Evolutionary conservation across 2,113 vertebrate species (phyloP).

Genomic region (Antechinus stuartii): DNA sequence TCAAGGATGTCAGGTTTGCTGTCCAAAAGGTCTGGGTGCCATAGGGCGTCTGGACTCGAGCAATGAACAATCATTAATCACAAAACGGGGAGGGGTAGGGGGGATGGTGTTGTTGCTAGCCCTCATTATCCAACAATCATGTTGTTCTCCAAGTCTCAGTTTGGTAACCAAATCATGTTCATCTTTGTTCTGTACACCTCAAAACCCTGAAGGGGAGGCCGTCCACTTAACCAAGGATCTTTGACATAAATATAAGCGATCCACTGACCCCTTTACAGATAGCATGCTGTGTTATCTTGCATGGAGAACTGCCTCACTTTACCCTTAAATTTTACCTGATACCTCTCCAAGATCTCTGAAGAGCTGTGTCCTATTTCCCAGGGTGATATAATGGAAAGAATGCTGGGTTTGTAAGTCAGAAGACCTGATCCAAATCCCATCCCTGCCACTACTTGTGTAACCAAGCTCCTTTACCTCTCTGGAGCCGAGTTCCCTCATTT

Average conservation of each 20-base stretch:
- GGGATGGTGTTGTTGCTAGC: background rate
- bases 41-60: background rate
- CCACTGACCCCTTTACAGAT: background rate
- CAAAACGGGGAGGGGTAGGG: background rate
- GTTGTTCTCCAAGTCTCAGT: background rate
- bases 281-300: background rate
- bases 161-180: background rate
- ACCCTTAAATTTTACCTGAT: background rate
- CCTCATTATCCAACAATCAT: background rate
- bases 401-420: background rate
- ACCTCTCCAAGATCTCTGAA: background rate
- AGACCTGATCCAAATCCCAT: background rate
- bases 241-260: too few species aligned
- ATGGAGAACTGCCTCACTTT: background rate
- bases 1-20: background rate
- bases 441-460: background rate
- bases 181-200: background rate
- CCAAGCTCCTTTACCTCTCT: background rate
- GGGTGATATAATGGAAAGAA: background rate
- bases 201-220: background rate
- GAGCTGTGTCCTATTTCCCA: background rate
- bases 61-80: background rate
- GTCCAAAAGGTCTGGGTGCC: background rate
- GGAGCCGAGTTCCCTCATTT: background rate
- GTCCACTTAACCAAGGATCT: background rate